Conservation (phyloP, 2,113 vertebrate species). For the Albula goreensis region DNA sequence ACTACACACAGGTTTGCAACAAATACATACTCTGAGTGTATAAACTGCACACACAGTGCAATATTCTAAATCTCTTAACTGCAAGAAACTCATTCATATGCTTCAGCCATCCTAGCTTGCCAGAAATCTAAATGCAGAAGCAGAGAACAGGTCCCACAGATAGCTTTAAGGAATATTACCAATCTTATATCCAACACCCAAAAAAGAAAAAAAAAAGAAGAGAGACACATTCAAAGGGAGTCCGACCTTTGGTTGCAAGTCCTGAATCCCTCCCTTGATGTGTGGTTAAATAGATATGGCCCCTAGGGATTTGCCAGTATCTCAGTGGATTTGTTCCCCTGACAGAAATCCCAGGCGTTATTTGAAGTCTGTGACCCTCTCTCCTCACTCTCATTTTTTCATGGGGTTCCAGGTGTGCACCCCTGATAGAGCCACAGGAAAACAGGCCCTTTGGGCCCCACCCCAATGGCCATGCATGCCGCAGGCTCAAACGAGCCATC, state of each 20-base stretch:
- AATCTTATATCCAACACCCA: slow-evolving; percentile 5
- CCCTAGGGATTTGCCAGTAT: slow-evolving; percentile 57
- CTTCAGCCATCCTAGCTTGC: not conserved
- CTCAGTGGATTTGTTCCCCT: slow-evolving; percentile 55
- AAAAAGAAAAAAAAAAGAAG: slow-evolving; percentile 10
- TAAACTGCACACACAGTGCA: not conserved
- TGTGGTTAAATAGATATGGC: slow-evolving; percentile 41
- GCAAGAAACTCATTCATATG: not conserved
- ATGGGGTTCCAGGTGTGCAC: slow-evolving; percentile 63
- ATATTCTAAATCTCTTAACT: not conserved
- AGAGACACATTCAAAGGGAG: slow-evolving; percentile 35
- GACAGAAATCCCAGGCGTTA: slow-evolving; percentile 53
- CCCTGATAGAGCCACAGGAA: slow-evolving; percentile 55
- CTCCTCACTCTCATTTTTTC: slow-evolving; percentile 47
- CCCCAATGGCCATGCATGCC: too few species aligned
- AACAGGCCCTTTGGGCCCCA: not conserved
- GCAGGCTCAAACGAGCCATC: not conserved
- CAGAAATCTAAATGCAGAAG: not conserved
- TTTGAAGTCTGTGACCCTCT: slow-evolving; percentile 58
- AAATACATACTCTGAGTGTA: too few species aligned
- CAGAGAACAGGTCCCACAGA: not conserved
- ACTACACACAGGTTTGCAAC: not conserved
- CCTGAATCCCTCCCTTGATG: slow-evolving; percentile 40
- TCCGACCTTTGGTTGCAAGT: slow-evolving; percentile 34
- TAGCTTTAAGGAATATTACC: slow-evolving; percentile 29